Base-by-base conservation (phyloP, 2,113 vertebrate species). In the Ageneiosus marmoratus region DNA sequence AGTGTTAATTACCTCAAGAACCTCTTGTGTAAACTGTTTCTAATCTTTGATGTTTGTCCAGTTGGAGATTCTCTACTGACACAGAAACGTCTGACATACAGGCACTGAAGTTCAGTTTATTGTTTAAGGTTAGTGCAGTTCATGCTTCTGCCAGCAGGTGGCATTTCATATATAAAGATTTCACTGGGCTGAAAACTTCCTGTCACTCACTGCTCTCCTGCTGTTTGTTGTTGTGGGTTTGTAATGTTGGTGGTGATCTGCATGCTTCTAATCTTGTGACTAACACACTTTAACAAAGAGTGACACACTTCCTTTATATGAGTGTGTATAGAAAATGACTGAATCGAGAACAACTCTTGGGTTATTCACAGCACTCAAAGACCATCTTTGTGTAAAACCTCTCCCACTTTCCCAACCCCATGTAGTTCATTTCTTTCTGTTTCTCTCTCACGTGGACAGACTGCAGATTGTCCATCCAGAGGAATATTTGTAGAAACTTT, bases 301-400 rank as follows among this genome's bases (percentile, higher is more conserved):
- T 22, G 10, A 51, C 32, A 65, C 48, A 44, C 58, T 65, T 27
- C 32, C 11, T 56, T 44, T 58, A 41, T 70, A 10, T 27, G 44
- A 32, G 60, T 56, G 50, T 77, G 56, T 79, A 44, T 50, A 41
- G 37, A 41, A 41, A 41, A 41, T 41, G 37, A 41, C 22, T 70
- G 24, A 70, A 34, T 15, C 46, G 51, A 69, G 13, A 77, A 77
- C 48, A 69, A 69, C 24, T 83, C 75, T 58, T 24, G 50, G 82
- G 34, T 83, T 77, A 77, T 77, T 83, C 48, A 11, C 60, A 44
- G 60, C 34, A 46, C 37, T 83, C 46, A 83, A 77, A 83, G 60
- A 16, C 48, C 34, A 77, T 44, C 63, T 58, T 83, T 78, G 74
- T 83, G 24, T 69, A 46, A 83, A 77, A 60, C 32, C 16, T 77